A percentile compares a stretch with the other conserved stretches of the same genome.
Evolutionary conservation across 2,797 vertebrate species (phyloP).

Genomic region (Takifugu rubripes): DNA sequence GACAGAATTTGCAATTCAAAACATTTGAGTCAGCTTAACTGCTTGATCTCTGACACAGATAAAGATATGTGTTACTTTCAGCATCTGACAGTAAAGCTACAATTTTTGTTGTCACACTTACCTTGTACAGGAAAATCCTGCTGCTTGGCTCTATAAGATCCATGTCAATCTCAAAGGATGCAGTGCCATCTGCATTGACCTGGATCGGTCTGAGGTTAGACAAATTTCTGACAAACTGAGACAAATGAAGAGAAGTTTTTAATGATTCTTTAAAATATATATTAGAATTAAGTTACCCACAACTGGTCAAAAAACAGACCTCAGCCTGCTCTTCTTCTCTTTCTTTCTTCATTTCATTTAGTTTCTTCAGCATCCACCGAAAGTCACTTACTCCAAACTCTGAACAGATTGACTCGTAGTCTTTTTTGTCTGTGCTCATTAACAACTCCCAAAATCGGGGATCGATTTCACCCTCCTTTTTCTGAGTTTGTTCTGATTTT

Average conservation of each 20-base stretch:
- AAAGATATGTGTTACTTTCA: background rate
- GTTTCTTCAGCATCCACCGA: constrained; percentile 84
- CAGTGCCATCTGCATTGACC: constrained; percentile 72
- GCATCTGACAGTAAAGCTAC: background rate
- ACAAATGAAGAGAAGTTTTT: background rate
- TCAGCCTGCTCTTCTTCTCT: constrained; percentile 74
- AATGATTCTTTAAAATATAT: background rate
- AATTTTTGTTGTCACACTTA: constrained; percentile 39
- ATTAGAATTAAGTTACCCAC: background rate
- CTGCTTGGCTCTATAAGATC: constrained; percentile 77
- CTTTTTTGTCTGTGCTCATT: constrained; percentile 80
- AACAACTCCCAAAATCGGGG: constrained; percentile 83
- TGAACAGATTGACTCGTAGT: constrained; percentile 84
- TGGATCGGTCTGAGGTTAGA: constrained; percentile 73
- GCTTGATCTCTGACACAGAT: background rate
- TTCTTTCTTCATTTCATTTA: constrained; percentile 80
- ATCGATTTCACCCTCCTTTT: constrained; percentile 72
- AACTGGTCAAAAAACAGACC: constrained; percentile 56
- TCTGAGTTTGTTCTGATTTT: constrained; percentile 48
- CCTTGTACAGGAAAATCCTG: constrained; percentile 84
- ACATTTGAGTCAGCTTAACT: background rate
- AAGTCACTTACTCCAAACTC: constrained; percentile 84
- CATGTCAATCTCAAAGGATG: constrained; percentile 82
- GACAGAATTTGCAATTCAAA: background rate
- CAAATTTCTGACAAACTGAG: constrained; percentile 75